Conservation (phyloP, 2,797 vertebrate genomes). For the Falco berigora region DNA sequence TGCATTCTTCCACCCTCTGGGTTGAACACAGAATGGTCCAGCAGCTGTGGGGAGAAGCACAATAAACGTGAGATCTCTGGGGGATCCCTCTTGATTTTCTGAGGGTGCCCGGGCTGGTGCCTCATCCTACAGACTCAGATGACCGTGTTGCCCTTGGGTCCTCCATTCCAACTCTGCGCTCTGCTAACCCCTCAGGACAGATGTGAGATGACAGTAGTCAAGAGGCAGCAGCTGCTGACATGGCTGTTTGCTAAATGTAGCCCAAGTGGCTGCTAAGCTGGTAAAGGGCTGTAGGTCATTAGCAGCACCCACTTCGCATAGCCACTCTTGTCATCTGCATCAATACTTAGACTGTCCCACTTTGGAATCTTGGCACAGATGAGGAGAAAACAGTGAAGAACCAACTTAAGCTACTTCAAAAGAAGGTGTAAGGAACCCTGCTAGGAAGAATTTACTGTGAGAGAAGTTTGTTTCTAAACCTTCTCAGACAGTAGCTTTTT, state of each 20-base stretch:
- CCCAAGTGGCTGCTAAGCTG: background rate
- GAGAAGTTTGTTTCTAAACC: background rate
- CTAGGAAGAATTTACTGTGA: background rate
- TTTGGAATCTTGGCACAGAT: background rate
- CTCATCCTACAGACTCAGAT: background rate
- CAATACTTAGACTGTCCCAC: background rate
- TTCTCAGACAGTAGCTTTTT: background rate
- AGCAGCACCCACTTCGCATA: background rate
- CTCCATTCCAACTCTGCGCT: background rate
- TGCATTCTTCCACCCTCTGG: background rate
- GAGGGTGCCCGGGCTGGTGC: background rate
- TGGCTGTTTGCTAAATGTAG: background rate
- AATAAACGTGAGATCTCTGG: background rate
- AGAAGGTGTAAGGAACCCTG: background rate
- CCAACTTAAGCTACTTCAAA: background rate
- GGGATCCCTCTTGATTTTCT: background rate
- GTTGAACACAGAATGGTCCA: background rate
- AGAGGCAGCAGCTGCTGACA: background rate
- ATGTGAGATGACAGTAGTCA: background rate
- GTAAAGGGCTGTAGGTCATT: background rate
- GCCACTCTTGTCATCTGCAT: background rate
- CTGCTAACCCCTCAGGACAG: background rate
- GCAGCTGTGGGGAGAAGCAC: background rate
- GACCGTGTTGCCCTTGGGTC: background rate
- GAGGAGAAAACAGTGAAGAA: background rate